phyloP scores from a whole-genome alignment of 1,140 invertebrate species.

The Ladona fulva region DNA sequence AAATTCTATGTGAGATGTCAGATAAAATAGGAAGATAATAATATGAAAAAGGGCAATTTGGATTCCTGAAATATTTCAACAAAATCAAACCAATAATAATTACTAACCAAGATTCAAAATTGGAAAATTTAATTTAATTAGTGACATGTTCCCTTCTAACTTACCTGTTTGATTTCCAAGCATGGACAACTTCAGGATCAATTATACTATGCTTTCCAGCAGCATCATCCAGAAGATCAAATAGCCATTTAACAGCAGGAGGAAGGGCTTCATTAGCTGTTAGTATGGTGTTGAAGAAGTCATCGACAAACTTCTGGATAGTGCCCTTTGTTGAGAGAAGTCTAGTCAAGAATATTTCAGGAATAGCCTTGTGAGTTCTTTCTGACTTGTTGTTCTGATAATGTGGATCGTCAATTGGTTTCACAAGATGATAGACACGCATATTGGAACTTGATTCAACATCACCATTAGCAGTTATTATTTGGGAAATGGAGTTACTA shows the following conservation, averaged over 20 bases:
- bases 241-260: constrained; percentile 89
- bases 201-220: constrained; percentile 72
- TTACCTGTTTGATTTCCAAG: constrained; percentile 87
- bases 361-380: constrained; percentile 82
- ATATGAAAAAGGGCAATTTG: too few relatives aligned
- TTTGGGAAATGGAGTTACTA: constrained; percentile 62
- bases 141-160: not conserved
- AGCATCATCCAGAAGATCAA: constrained; percentile 87
- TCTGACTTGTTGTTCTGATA: constrained; percentile 50
- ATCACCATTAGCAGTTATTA: constrained; percentile 65
- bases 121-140: too few relatives aligned
- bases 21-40: too few relatives aligned
- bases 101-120: too few relatives aligned
- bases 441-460: constrained; percentile 59
- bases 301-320: constrained; percentile 93
- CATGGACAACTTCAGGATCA: constrained; percentile 84
- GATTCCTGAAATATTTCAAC: too few relatives aligned
- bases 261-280: constrained; percentile 83
- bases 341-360: constrained; percentile 89
- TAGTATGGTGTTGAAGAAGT: constrained; percentile 83
- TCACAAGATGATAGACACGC: constrained; percentile 73
- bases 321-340: constrained; percentile 90
- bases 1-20: too few relatives aligned
- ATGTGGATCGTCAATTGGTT: constrained; percentile 67
- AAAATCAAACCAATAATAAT: too few relatives aligned